These are phyloP conservation scores for Antedon mediterranea DNA, from an alignment of 53 echinoderm and acorn worm species.

Conservation along the genomic window DNA sequence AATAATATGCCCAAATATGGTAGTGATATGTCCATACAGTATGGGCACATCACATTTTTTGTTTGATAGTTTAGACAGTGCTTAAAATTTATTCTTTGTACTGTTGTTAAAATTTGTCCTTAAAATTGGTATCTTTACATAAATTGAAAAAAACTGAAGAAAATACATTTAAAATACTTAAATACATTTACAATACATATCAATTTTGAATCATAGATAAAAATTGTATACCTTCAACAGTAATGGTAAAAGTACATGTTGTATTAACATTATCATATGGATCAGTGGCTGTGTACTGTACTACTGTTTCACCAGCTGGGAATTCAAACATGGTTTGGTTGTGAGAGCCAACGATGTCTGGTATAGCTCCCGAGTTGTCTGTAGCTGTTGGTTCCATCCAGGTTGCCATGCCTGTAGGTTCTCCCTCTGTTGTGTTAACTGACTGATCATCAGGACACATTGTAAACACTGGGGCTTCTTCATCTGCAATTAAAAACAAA, in stretches of 20 bases:
- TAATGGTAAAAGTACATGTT: conserved; percentile 24
- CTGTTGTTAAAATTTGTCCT: too few species aligned
- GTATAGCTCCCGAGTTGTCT: conserved; percentile 31
- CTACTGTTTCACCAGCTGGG: conserved; percentile 14
- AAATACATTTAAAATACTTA: too few species aligned
- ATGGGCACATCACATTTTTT: too few species aligned
- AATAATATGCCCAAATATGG: too few species aligned
- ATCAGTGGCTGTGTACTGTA: conserved; percentile 23
- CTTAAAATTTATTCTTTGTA: too few species aligned
- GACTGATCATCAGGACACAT: conserved; percentile 28
- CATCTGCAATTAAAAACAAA: not conserved
- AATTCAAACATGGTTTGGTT: conserved; percentile 3
- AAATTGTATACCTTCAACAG: conserved; percentile 24
- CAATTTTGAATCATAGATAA: not conserved
- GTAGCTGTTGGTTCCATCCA: conserved; percentile 27
- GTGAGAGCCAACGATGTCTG: conserved; percentile 1
- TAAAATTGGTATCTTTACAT: too few species aligned
- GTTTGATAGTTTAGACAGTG: too few species aligned
- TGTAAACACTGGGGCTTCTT: conserved; percentile 15
- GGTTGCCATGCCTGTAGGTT: conserved; percentile 5
- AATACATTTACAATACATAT: not conserved
- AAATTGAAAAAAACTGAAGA: too few species aligned
- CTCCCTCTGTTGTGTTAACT: conserved; percentile 11
- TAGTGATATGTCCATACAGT: too few species aligned
- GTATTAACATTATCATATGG: conserved; percentile 17